Evolutionary conservation across 2,888 invertebrate species (phyloP).

Genomic region (Vandiemenella viatica): DNA sequence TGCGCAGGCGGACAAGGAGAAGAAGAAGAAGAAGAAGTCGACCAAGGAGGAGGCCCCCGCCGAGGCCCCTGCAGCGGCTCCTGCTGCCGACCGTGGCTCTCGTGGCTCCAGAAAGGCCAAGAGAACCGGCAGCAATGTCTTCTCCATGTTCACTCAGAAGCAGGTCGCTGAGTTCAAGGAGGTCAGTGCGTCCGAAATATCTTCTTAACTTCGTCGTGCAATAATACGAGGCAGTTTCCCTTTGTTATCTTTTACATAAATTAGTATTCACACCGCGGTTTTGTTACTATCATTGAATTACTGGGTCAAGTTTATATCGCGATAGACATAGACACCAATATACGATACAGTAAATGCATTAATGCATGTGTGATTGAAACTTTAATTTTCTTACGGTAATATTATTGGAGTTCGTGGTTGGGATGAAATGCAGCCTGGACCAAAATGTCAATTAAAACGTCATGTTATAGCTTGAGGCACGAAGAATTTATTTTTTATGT

Average conservation of each 20-base stretch:
- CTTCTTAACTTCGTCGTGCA: neutral
- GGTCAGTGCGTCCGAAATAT: constrained; percentile 33
- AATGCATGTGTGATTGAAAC: no score
- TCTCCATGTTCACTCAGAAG: constrained; percentile 92
- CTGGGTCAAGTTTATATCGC: no score
- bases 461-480: no score
- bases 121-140: constrained; percentile 86
- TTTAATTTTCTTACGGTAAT: no score
- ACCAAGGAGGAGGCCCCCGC: constrained; percentile 60
- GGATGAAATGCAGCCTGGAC: no score
- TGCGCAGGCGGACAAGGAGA: constrained; percentile 76
- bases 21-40: constrained; percentile 74
- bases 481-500: no score
- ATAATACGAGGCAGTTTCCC: neutral
- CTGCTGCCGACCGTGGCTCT: constrained; percentile 41
- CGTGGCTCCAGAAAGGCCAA: constrained; percentile 70
- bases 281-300: neutral
- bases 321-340: no score
- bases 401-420: no score
- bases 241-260: neutral
- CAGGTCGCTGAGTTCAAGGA: constrained; percentile 95
- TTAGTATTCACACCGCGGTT: neutral
- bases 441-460: no score
- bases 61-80: constrained; percentile 51
- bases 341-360: no score